phyloP scores from a whole-genome alignment of 2,113 vertebrate species.

The Polyodon spathula region DNA sequence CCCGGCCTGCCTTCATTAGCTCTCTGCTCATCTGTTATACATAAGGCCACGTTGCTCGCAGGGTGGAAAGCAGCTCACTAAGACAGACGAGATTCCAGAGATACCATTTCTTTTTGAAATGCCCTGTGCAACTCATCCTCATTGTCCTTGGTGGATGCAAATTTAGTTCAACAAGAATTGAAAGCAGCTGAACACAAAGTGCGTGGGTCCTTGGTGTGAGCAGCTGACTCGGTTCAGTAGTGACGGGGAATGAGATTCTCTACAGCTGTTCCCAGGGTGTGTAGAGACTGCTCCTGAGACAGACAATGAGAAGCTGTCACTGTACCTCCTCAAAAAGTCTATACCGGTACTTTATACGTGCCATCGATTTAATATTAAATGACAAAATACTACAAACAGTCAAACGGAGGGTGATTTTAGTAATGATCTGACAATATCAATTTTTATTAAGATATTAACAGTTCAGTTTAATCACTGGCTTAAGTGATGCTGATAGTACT shows the following conservation, averaged over 20 bases:
- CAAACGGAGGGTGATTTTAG: too few relatives aligned
- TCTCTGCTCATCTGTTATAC: background rate
- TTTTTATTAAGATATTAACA: too few relatives aligned
- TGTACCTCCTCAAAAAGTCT: too few relatives aligned
- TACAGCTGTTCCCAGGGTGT: constrained; percentile 56
- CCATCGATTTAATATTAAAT: too few relatives aligned
- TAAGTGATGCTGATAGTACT: too few relatives aligned
- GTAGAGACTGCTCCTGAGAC: too few relatives aligned
- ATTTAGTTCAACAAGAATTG: background rate
- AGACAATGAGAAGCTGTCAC: too few relatives aligned
- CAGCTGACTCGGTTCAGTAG: constrained; percentile 59
- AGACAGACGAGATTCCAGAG: background rate
- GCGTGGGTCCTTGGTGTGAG: constrained; percentile 51
- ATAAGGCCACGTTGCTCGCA: background rate
- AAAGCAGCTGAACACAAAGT: constrained; percentile 25
- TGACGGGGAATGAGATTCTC: constrained; percentile 52
- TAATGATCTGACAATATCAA: too few relatives aligned
- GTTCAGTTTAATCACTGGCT: too few relatives aligned
- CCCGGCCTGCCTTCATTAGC: too few relatives aligned
- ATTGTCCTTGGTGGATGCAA: background rate
- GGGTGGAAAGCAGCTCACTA: background rate
- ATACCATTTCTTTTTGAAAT: background rate
- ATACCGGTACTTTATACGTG: too few relatives aligned
- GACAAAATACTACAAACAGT: too few relatives aligned
- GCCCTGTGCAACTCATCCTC: background rate